Conservation (phyloP, 1,140 invertebrate species). For the Pseudoatta argentina region DNA sequence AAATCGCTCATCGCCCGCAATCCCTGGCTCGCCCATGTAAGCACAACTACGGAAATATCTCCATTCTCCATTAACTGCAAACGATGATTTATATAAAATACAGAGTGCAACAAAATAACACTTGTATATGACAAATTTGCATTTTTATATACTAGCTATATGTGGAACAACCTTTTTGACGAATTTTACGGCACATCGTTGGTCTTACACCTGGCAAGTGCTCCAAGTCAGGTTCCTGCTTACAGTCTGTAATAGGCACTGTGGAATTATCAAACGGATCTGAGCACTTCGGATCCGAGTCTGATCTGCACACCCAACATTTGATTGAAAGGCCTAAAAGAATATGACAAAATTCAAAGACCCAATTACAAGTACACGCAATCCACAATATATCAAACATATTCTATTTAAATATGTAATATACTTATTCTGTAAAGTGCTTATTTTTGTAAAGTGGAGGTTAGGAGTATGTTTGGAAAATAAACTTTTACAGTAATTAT, state of each 20-base stretch:
- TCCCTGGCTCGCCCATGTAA: conserved; percentile 95
- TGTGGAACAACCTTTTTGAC: conserved; percentile 93
- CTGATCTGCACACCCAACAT: conserved; percentile 96
- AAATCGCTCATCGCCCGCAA: conserved; percentile 95
- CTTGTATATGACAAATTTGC: neutral
- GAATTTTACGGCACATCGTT: conserved; percentile 96
- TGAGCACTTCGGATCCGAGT: conserved; percentile 95
- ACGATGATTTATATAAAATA: conserved; percentile 64
- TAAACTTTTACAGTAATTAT: neutral
- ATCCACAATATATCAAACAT: neutral
- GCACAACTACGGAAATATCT: conserved; percentile 96
- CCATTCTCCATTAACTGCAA: conserved; percentile 95
- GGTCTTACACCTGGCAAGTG: conserved; percentile 91
- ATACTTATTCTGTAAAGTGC: neutral
- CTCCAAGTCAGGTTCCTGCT: conserved; percentile 88
- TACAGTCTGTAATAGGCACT: conserved; percentile 94
- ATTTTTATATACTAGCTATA: neutral
- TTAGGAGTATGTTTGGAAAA: conserved; percentile 19
- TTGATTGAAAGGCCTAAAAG: conserved; percentile 91
- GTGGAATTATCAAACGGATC: conserved; percentile 97
- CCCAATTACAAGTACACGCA: neutral
- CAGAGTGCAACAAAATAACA: conserved; percentile 10
- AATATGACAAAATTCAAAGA: conserved; percentile 19
- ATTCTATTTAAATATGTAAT: neutral
- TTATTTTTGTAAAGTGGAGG: conserved; percentile 25